Evolutionary conservation across 2,113 vertebrate genomes (phyloP).

Genomic region (Toxotes jaculatrix): DNA sequence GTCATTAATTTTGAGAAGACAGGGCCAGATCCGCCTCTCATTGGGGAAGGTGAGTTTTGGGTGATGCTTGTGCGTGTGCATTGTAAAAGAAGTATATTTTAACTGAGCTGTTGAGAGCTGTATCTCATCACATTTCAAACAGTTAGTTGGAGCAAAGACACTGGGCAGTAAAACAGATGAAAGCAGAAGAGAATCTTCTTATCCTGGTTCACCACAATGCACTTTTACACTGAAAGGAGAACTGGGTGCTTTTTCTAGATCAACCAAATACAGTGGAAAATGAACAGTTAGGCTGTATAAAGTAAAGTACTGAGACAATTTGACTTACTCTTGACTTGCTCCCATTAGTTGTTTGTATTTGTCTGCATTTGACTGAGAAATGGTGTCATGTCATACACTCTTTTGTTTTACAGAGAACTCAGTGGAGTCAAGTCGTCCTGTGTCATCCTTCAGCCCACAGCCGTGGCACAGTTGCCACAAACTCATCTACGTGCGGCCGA

Average conservation of each 20-base stretch:
- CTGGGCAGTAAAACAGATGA: neutral
- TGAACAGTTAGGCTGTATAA: neutral
- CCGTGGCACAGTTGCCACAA: slow-evolving; percentile 98
- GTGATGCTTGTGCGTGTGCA: neutral
- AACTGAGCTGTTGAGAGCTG: neutral
- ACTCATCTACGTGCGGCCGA: slow-evolving; percentile 97
- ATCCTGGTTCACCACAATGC: neutral
- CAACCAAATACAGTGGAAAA: neutral
- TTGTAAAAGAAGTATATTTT: neutral
- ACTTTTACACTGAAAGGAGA: slow-evolving; percentile 26
- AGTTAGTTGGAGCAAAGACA: neutral
- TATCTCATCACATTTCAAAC: neutral
- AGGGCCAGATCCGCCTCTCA: slow-evolving; percentile 91
- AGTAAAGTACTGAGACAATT: neutral
- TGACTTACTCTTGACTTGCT: neutral
- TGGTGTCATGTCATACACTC: neutral
- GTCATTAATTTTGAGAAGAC: slow-evolving; percentile 98
- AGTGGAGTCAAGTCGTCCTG: slow-evolving; percentile 83
- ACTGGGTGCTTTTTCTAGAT: slow-evolving; percentile 7
- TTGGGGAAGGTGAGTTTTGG: slow-evolving; percentile 74
- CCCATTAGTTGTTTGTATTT: neutral
- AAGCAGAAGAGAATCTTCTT: slow-evolving; percentile 25
- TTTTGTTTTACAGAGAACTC: slow-evolving; percentile 85
- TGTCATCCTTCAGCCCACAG: slow-evolving; percentile 84
- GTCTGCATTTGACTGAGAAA: neutral